Evolutionary conservation across 2,113 vertebrate genomes (phyloP).

Genomic region (Oryctolagus cuniculus): mOryCun1.1 NC_091435.1:120837001-120837500

Average conservation of each 20-base stretch:
- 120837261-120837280: too few species aligned
- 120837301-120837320: too few species aligned
- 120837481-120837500: too few species aligned
- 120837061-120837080: neutral
- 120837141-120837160: slow-evolving; percentile 65
- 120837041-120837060: slow-evolving; percentile 36
- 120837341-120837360: too few species aligned
- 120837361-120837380: too few species aligned
- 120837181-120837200: slow-evolving; percentile 56
- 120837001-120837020: neutral
- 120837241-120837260: neutral
- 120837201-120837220: slow-evolving; percentile 58
- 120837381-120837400: neutral
- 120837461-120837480: too few species aligned
- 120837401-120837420: too few species aligned
- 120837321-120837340: too few species aligned
- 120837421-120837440: too few species aligned
- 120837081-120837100: slow-evolving; percentile 43
- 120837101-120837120: slow-evolving; percentile 52
- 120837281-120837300: too few species aligned
- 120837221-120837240: slow-evolving; percentile 72
- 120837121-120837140: slow-evolving; percentile 64
- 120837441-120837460: too few species aligned
- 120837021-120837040: slow-evolving; percentile 1
- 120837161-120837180: slow-evolving; percentile 68